Conservation (phyloP, 2,797 vertebrate species). For the Pangasius macronema region DNA sequence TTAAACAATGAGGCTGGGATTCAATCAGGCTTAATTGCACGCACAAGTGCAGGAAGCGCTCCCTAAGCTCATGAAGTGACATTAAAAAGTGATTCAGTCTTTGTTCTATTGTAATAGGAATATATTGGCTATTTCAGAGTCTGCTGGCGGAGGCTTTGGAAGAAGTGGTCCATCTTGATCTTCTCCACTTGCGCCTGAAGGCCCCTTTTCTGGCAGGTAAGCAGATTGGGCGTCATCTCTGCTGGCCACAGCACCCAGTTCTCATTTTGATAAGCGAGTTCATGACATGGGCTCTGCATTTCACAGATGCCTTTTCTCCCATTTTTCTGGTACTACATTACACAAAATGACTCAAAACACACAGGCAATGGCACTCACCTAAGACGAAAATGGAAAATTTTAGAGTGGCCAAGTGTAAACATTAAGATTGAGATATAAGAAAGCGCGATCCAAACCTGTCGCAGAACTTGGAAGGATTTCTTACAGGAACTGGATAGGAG, state of each 20-base stretch:
- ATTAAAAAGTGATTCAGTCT: constrained; percentile 27
- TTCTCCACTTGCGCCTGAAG: neutral
- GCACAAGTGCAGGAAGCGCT: constrained; percentile 17
- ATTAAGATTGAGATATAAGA: neutral
- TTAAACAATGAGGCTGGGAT: constrained; percentile 38
- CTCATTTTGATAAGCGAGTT: constrained; percentile 30
- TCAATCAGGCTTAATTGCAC: constrained; percentile 38
- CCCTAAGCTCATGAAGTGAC: constrained; percentile 29
- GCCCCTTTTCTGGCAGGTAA: constrained; percentile 25
- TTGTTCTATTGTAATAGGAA: constrained; percentile 28
- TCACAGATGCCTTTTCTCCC: neutral
- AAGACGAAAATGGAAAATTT: constrained; percentile 21
- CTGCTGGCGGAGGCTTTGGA: constrained; percentile 19
- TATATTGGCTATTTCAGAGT: constrained; percentile 48
- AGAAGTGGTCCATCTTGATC: constrained; percentile 22
- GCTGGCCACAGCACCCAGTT: neutral
- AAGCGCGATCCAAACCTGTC: neutral
- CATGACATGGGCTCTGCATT: constrained; percentile 18
- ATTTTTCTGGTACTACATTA: constrained; percentile 15
- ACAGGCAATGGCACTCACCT: neutral
- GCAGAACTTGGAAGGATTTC: neutral
- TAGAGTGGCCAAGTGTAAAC: constrained; percentile 15
- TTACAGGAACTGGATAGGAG: neutral
- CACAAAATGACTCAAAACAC: constrained; percentile 25
- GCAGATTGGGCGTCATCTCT: constrained; percentile 34